A percentile compares a stretch with the other conserved stretches of the same genome.
Conservation (phyloP, 2,888 invertebrate genomes). For the Branchipolynoe longqiensis region DNA sequence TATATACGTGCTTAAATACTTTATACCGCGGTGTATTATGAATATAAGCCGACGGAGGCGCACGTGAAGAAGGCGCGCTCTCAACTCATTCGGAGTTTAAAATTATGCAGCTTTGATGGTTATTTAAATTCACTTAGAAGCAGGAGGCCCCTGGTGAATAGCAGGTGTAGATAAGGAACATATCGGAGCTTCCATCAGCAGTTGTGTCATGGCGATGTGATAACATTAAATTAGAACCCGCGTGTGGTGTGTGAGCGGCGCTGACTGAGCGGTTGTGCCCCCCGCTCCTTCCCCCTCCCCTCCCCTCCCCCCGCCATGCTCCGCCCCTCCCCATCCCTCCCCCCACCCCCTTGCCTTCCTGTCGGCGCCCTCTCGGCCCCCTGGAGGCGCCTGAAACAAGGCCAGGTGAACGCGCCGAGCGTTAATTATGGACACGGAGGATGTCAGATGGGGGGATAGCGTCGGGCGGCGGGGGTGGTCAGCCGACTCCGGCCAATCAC, state of each 20-base stretch:
- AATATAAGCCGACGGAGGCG: too few relatives aligned
- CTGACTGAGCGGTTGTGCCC: not conserved
- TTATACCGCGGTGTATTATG: too few relatives aligned
- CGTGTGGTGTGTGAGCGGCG: not conserved
- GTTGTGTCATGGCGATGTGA: slow-evolving; percentile 1
- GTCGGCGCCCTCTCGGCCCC: not conserved
- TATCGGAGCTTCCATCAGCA: not conserved
- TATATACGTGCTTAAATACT: too few relatives aligned
- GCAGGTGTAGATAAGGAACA: not conserved
- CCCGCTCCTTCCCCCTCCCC: not conserved
- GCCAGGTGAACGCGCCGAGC: slow-evolving; percentile 3
- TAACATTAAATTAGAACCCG: slow-evolving; percentile 12
- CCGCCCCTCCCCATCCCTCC: too few relatives aligned
- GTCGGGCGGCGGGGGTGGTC: not conserved
- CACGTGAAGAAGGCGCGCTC: too few relatives aligned
- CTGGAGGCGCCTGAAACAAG: slow-evolving; percentile 32
- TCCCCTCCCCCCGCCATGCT: too few relatives aligned
- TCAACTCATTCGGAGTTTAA: too few relatives aligned
- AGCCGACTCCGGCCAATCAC: slow-evolving; percentile 22
- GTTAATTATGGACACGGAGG: slow-evolving; percentile 26
- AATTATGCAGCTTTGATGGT: not conserved
- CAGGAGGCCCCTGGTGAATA: not conserved
- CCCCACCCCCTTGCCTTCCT: not conserved
- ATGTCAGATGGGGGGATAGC: slow-evolving; percentile 41
- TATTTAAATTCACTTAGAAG: not conserved